Base-by-base conservation (phyloP, 1,140 invertebrate species). In the Diabrotica undecimpunctata region DNA sequence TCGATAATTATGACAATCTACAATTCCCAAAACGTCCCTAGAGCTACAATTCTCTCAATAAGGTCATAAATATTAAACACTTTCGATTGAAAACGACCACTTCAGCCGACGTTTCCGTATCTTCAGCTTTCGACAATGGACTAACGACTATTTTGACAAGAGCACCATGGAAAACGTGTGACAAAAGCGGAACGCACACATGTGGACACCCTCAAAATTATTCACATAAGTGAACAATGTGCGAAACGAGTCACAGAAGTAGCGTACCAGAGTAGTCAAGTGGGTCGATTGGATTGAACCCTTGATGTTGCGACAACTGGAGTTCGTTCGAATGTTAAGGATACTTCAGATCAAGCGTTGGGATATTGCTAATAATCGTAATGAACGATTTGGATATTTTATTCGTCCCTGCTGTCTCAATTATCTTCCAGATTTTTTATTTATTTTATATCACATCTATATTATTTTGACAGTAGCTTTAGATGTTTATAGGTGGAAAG, bases 101-200 rank as follows among this genome's bases (percentile, higher is more conserved):
- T 46, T 46, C 41, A 46, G n/a, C 41, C n/a, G n/a, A 8, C 8
- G 8, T 6, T n/a, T 46, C 41, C n/a, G 41, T n/a, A 46, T 46
- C 41, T 46, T 46, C 41, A 46, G n/a, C 41, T 46, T 10, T 8
- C 37, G 55, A 59, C 66, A 64, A 63, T 53, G 39, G 57, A 54
- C 60, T 41, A 66, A 66, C 60, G 65, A 66, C 60, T 66, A 66
- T 66, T 66, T 66, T 66, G 65, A 62, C 61, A 61, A 61, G 52
- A 66, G 64, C 54, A 46, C 39, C 36, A 57, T 57, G 35, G 13
- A 57, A 57, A 12, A 57, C 37, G 55, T 57, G 55, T 51, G 55
- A 68, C 66, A 68, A 64, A 68, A 65, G 66, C 60, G 37, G 36
- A 65, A 39, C 62, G 52, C 39, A 25, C 55, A 62, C 66, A 67